Conservation (phyloP, 2,888 invertebrate genomes). For the Leuctra nigra region DNA sequence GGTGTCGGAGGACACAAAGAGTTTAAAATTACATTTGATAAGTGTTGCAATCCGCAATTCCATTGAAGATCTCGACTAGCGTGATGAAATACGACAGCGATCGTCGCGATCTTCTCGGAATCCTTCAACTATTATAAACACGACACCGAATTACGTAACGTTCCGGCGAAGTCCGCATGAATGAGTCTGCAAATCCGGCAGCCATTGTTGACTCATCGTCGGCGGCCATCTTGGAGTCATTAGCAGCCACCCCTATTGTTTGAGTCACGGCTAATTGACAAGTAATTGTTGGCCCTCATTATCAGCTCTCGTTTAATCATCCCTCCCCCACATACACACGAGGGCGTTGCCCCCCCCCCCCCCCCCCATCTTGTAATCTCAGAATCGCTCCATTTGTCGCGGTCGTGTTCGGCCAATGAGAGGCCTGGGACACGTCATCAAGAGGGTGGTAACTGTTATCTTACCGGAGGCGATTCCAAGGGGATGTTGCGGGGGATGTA, state of each 20-base stretch:
- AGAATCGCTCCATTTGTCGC: slow-evolving; percentile 12
- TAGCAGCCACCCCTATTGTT: not conserved
- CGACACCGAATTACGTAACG: not conserved
- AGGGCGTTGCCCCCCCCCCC: slow-evolving; percentile 11
- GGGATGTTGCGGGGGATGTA: slow-evolving; percentile 8
- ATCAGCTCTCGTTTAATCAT: slow-evolving; percentile 14
- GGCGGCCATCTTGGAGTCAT: slow-evolving; percentile 7
- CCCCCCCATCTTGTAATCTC: slow-evolving; percentile 2
- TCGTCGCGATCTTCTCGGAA: slow-evolving; percentile 6
- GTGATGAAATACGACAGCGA: no score
- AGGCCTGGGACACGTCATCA: no score
- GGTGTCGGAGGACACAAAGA: no score
- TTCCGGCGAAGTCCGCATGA: no score
- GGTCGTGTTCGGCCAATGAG: no score
- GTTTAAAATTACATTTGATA: no score
- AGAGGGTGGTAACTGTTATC: no score
- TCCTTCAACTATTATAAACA: not conserved
- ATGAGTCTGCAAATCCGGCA: no score
- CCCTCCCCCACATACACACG: not conserved
- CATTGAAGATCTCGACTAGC: no score
- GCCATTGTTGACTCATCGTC: no score
- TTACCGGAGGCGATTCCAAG: no score
- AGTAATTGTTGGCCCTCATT: slow-evolving; percentile 17
- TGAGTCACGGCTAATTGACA: slow-evolving; percentile 14
- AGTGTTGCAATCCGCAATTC: no score